These are phyloP conservation scores for Blastobasis lacticolella DNA, from an alignment of 2,888 invertebrate genomes.

Conservation along the genomic window DNA sequence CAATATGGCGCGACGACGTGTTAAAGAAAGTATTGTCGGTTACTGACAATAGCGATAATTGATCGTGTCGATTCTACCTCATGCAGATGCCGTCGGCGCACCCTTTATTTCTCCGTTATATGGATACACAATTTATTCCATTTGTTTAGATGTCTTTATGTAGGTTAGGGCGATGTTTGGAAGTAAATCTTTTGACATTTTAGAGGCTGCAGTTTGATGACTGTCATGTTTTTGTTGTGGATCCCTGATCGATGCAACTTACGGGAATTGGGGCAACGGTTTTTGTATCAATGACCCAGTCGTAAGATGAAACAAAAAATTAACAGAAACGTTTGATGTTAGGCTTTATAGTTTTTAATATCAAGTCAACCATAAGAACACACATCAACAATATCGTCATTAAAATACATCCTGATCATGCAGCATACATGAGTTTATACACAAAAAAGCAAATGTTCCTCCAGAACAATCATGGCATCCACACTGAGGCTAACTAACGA, in stretches of 20 bases:
- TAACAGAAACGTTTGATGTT: too few relatives aligned
- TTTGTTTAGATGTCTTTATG: slow-evolving; percentile 42
- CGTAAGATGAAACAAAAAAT: too few relatives aligned
- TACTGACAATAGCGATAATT: slow-evolving; percentile 60
- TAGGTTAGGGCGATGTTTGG: slow-evolving; percentile 27
- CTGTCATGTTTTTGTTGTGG: slow-evolving; percentile 18
- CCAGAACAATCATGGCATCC: too few relatives aligned
- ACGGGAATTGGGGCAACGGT: slow-evolving; percentile 5
- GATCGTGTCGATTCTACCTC: slow-evolving; percentile 45
- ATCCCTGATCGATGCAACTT: slow-evolving; percentile 6
- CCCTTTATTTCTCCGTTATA: slow-evolving; percentile 37
- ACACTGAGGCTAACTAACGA: too few relatives aligned
- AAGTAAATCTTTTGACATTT: slow-evolving; percentile 48
- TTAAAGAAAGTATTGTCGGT: slow-evolving; percentile 47
- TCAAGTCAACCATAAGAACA: too few relatives aligned
- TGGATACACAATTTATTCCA: slow-evolving; percentile 43
- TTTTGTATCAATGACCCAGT: background rate
- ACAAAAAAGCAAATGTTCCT: too few relatives aligned
- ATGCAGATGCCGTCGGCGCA: slow-evolving; percentile 56
- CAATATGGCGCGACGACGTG: slow-evolving; percentile 51
- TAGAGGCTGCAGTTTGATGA: slow-evolving; percentile 24
- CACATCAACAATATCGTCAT: too few relatives aligned
- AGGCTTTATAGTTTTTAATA: too few relatives aligned
- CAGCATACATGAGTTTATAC: too few relatives aligned
- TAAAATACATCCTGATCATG: too few relatives aligned